These are phyloP conservation scores for Meandrina meandrites DNA, from an alignment of 92 coral and sea anemone genomes.

Conservation along the genomic window DNA sequence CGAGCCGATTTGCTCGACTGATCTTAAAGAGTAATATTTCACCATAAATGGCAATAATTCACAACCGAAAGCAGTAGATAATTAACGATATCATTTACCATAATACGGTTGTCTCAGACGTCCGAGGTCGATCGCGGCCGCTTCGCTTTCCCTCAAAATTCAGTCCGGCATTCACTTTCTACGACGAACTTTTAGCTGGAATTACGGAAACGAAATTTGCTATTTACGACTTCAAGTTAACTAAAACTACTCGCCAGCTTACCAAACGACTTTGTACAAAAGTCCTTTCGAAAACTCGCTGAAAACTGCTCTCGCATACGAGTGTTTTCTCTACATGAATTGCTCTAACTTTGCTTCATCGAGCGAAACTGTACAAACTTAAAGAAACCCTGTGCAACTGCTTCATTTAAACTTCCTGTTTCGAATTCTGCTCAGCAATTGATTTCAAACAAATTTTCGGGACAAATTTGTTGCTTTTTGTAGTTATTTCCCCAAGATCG, in stretches of 20 bases:
- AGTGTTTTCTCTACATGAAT: background rate
- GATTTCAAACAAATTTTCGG: background rate
- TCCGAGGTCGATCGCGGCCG: too few relatives aligned
- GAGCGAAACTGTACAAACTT: background rate
- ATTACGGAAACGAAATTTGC: background rate
- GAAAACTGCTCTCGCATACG: background rate
- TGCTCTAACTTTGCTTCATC: background rate
- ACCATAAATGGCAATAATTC: constrained; percentile 20
- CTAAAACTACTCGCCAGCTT: background rate
- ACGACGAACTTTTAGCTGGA: background rate
- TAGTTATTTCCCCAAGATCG: background rate
- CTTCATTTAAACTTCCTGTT: background rate
- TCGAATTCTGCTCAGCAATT: background rate
- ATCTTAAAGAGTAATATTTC: background rate
- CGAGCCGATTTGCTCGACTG: background rate
- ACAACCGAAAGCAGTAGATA: background rate
- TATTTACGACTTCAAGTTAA: background rate
- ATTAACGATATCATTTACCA: background rate
- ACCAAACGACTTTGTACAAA: background rate
- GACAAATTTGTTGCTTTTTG: background rate
- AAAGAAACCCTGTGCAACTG: background rate
- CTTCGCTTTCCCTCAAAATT: background rate
- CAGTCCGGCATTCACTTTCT: background rate
- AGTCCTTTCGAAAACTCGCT: background rate
- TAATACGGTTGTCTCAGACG: too few relatives aligned